These are phyloP conservation scores for Pachycephala philippinensis DNA, from an alignment of 2,113 vertebrate species.

Conservation along the genomic window DNA sequence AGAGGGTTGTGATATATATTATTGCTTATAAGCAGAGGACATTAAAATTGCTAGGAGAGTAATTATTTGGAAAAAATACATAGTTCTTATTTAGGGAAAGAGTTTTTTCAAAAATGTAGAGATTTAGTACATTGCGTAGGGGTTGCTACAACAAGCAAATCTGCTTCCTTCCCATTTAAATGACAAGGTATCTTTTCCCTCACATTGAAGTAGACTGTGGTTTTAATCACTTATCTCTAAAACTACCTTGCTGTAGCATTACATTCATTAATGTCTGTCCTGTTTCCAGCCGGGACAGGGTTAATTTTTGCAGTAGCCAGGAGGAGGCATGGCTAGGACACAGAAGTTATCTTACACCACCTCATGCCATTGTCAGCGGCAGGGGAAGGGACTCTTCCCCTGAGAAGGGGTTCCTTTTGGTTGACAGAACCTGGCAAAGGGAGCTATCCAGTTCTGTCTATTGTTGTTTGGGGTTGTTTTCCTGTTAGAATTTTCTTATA, in stretches of 20 bases:
- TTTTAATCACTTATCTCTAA: not conserved
- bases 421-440: not conserved
- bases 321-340: not conserved
- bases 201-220: not conserved
- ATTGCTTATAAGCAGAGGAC: not conserved
- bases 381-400: not conserved
- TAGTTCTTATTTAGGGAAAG: not conserved
- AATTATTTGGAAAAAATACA: not conserved
- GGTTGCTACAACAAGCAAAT: not conserved
- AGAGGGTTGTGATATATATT: not conserved
- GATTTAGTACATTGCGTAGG: not conserved
- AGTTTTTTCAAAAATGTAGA: not conserved
- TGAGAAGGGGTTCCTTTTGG: fast-evolving
- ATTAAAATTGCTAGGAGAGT: not conserved
- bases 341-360: not conserved
- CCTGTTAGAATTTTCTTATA: not conserved
- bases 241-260: not conserved
- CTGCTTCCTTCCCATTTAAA: not conserved
- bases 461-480: not conserved
- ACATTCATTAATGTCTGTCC: not conserved
- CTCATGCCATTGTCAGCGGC: not conserved
- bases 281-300: too few relatives aligned
- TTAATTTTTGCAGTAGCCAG: not conserved
- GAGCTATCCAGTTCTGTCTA: not conserved
- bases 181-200: not conserved